These are phyloP conservation scores for Alviniconcha strummeri DNA, from an alignment of 2,888 invertebrate species.

Conservation along the genomic window DNA sequence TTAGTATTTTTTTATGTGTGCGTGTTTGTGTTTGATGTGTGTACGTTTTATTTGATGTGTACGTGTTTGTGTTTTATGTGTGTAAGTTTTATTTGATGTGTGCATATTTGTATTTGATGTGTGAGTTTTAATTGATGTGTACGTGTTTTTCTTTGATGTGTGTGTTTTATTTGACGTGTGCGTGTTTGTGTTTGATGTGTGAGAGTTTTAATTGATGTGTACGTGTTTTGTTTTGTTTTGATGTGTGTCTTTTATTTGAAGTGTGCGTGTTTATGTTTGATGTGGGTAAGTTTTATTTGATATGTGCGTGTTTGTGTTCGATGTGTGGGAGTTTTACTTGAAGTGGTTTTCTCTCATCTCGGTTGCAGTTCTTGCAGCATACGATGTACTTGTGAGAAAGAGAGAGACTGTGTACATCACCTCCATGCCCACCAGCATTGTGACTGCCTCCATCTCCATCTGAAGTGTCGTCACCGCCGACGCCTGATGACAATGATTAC, in stretches of 20 bases:
- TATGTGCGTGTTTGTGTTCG: background rate
- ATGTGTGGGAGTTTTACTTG: background rate
- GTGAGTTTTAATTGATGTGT: background rate
- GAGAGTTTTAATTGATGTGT: background rate
- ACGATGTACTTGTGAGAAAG: slow-evolving; percentile 28
- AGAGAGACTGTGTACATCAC: background rate
- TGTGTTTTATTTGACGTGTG: background rate
- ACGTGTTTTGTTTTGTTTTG: background rate
- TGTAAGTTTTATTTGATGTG: background rate
- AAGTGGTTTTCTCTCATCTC: background rate
- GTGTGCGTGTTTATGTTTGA: background rate
- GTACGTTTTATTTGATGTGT: background rate
- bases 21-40: background rate
- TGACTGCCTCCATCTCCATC: too few species aligned
- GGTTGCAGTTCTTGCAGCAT: slow-evolving; percentile 31
- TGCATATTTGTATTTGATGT: background rate
- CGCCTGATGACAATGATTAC: background rate
- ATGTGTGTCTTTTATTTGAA: background rate
- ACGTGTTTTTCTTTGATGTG: background rate
- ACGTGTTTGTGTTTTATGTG: background rate
- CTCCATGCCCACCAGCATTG: background rate
- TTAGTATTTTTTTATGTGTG: background rate
- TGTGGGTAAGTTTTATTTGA: background rate
- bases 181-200: background rate
- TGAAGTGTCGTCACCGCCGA: too few species aligned